phyloP scores from a whole-genome alignment of 2,797 vertebrate genomes.

The Neostethus bicornis region DNA sequence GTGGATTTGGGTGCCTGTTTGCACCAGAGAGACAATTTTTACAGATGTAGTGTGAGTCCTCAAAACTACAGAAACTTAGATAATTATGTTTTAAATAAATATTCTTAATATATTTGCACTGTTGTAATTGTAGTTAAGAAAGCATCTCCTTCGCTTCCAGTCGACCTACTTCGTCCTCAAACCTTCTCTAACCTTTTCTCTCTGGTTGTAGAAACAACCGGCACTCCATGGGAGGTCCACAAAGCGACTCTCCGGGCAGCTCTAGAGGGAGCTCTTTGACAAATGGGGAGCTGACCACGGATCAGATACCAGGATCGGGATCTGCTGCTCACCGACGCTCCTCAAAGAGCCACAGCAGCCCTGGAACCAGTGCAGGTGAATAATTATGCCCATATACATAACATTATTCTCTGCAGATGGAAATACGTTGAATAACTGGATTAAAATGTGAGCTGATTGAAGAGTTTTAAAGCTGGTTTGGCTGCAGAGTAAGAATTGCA shows the following conservation, averaged over 20 bases:
- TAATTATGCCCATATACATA: neutral
- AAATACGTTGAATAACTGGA: neutral
- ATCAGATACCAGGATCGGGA: conserved; percentile 67
- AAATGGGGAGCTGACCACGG: conserved; percentile 72
- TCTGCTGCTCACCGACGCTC: conserved; percentile 62
- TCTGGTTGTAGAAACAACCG: conserved; percentile 76
- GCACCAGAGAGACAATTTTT: conserved; percentile 12
- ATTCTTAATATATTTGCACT: too few relatives aligned
- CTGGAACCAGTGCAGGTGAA: conserved; percentile 75
- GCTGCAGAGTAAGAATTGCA: too few relatives aligned
- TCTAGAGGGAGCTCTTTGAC: conserved; percentile 66
- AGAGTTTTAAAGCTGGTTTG: neutral
- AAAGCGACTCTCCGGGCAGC: conserved; percentile 63
- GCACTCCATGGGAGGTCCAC: conserved; percentile 70
- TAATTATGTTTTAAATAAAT: too few relatives aligned
- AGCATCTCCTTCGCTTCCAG: neutral
- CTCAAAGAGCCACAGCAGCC: conserved; percentile 74
- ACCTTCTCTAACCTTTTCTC: neutral
- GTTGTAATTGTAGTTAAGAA: too few relatives aligned
- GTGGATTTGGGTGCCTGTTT: neutral
- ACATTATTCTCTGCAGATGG: too few relatives aligned
- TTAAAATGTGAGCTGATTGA: neutral
- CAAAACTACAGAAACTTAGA: too few relatives aligned
- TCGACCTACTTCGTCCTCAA: neutral
- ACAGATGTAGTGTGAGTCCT: too few relatives aligned